Evolutionary conservation across 2,888 invertebrate genomes (phyloP).

Genomic region (Leptopilina drosophilae): DNA sequence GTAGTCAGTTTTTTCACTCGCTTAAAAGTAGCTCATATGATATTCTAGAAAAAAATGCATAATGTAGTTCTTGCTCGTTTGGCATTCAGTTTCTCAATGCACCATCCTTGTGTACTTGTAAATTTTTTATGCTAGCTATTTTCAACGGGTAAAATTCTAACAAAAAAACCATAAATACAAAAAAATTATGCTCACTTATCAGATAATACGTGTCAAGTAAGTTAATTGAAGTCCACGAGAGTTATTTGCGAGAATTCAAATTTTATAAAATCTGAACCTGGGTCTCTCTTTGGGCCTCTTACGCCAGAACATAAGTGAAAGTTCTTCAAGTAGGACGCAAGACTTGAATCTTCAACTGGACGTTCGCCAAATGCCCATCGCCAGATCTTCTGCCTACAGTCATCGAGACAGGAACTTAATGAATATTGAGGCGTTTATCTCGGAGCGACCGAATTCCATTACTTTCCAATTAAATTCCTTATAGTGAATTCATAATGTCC

Average conservation of each 20-base stretch:
- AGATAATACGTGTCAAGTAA: constrained; percentile 2
- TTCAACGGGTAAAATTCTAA: not conserved
- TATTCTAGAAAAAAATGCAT: not conserved
- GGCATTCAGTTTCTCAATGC: constrained; percentile 10
- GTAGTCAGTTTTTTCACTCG: not conserved
- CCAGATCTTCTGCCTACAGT: constrained; percentile 50
- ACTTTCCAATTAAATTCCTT: constrained; percentile 50
- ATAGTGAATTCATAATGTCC: constrained; percentile 37
- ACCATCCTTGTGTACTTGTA: not conserved
- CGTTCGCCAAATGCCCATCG: constrained; percentile 72
- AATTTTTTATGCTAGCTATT: not conserved
- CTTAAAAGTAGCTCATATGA: constrained; percentile 1
- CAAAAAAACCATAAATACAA: not conserved
- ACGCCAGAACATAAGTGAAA: constrained; percentile 74
- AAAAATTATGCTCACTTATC: constrained; percentile 19
- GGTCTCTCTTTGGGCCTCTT: constrained; percentile 69
- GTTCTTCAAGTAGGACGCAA: constrained; percentile 76
- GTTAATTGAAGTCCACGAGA: not conserved
- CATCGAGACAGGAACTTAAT: constrained; percentile 50
- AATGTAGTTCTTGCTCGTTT: constrained; percentile 14
- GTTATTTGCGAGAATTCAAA: constrained; percentile 34
- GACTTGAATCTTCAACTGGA: constrained; percentile 67
- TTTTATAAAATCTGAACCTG: constrained; percentile 41
- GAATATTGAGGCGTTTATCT: constrained; percentile 46
- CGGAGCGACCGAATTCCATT: constrained; percentile 19